Evolutionary conservation across 2,113 vertebrate species (phyloP).

Genomic region (Gasterosteus aculeatus): DNA sequence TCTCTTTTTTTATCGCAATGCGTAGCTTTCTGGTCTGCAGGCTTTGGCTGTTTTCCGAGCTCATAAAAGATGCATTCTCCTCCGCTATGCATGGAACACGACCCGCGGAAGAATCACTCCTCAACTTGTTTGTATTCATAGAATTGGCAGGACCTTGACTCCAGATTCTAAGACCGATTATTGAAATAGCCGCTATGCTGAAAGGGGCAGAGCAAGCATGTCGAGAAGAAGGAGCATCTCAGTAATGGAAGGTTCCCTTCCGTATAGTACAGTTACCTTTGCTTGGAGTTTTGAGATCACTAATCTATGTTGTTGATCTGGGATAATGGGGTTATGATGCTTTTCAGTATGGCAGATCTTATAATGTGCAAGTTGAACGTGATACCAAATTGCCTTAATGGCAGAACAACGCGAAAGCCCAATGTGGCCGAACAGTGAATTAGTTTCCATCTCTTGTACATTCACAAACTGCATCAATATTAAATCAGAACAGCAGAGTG

Average conservation of each 20-base stretch:
- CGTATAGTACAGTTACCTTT: constrained; percentile 39
- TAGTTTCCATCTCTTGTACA: constrained; percentile 25
- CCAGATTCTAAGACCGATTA: constrained; percentile 75
- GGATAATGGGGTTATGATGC: too few species aligned
- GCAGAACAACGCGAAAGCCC: constrained; percentile 9
- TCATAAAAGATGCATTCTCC: constrained; percentile 69
- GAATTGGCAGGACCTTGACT: constrained; percentile 67
- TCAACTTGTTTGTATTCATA: constrained; percentile 72
- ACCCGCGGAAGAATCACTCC: constrained; percentile 52
- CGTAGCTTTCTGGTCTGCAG: constrained; percentile 32
- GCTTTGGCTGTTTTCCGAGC: constrained; percentile 53
- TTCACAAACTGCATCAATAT: constrained; percentile 22
- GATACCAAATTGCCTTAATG: constrained; percentile 16
- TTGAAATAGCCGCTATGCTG: constrained; percentile 67
- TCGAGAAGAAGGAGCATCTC: constrained; percentile 64
- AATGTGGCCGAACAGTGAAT: neutral
- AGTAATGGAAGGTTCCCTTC: constrained; percentile 49
- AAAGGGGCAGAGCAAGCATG: constrained; percentile 61
- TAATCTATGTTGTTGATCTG: constrained; percentile 39
- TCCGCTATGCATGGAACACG: constrained; percentile 36
- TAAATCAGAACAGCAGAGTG: constrained; percentile 15
- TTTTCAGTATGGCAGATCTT: constrained; percentile 7
- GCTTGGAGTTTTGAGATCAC: constrained; percentile 38
- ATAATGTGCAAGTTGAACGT: constrained; percentile 19
- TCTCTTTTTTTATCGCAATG: constrained; percentile 21